phyloP scores from a whole-genome alignment of 2,113 vertebrate genomes.

The Platichthys stellatus region DNA sequence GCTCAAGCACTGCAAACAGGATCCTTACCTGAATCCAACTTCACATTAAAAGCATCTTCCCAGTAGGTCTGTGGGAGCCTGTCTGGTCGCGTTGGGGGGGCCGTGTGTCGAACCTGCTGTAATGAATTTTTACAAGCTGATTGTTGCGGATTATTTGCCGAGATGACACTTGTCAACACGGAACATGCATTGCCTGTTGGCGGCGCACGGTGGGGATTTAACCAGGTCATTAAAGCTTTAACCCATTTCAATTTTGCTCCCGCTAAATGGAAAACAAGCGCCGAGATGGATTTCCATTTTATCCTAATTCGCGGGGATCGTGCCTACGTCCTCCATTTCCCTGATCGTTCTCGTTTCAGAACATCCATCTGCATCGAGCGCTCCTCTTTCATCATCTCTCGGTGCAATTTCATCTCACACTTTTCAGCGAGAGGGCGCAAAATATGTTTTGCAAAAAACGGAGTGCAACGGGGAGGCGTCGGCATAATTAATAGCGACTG shows the following conservation, averaged over 20 bases:
- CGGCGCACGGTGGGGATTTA: constrained; percentile 48
- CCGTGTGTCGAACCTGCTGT: constrained; percentile 9
- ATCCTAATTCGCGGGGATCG: constrained; percentile 63
- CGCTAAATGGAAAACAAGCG: constrained; percentile 72
- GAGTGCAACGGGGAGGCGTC: constrained; percentile 26
- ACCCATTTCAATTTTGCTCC: constrained; percentile 52
- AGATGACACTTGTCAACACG: constrained; percentile 67
- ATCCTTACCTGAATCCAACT: constrained; percentile 11
- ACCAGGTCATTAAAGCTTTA: constrained; percentile 65
- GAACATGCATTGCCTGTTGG: constrained; percentile 48
- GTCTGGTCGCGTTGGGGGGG: not conserved
- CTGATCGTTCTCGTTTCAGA: constrained; percentile 48
- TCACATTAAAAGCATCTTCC: constrained; percentile 2
- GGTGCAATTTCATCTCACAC: constrained; percentile 63
- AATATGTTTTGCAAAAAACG: constrained; percentile 35
- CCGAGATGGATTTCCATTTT: constrained; percentile 68
- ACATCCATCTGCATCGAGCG: constrained; percentile 53
- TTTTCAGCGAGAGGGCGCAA: constrained; percentile 23
- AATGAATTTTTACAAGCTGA: constrained; percentile 51
- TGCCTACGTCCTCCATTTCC: constrained; percentile 42
- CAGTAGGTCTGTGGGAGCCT: not conserved
- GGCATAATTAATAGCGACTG: constrained; percentile 57
- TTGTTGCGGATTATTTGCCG: constrained; percentile 65
- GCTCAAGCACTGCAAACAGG: not conserved
- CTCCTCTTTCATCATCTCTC: constrained; percentile 57